Conservation (phyloP, 2,888 invertebrate genomes). For the Protodeltote pygarga region DNA sequence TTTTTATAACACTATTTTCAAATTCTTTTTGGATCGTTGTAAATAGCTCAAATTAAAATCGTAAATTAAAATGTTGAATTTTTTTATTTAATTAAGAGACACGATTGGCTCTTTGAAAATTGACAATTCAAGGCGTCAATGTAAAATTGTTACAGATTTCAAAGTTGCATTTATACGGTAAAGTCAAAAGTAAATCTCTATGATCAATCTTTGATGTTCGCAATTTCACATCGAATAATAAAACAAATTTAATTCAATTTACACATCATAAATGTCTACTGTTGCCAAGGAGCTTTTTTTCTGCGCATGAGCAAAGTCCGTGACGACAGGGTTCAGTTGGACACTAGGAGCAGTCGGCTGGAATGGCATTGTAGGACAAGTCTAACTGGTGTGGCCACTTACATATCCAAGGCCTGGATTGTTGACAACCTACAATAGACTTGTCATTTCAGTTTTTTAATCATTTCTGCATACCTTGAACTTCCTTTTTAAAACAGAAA, state of each 20-base stretch:
- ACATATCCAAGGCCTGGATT: conserved; percentile 52
- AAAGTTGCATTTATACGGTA: too few species aligned
- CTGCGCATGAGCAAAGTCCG: conserved; percentile 26
- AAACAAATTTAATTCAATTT: too few species aligned
- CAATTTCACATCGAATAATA: too few species aligned
- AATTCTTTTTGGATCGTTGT: conserved; percentile 42
- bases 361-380: conserved; percentile 61
- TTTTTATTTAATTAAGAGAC: too few species aligned
- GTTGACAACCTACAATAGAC: conserved; percentile 40
- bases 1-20: conserved; percentile 51
- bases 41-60: conserved; percentile 12
- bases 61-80: too few species aligned
- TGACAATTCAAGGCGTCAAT: too few species aligned
- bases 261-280: conserved; percentile 17
- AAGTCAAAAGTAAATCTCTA: too few species aligned
- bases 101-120: too few species aligned
- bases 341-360: conserved; percentile 55
- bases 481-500: conserved; percentile 4
- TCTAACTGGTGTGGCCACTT: conserved; percentile 55
- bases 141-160: too few species aligned
- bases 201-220: too few species aligned
- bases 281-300: conserved; percentile 35
- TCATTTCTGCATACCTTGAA: conserved; percentile 17
- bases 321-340: conserved; percentile 49
- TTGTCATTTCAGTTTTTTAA: conserved; percentile 32